Percentiles rank a stretch among this genome's conserved stretches.
These are phyloP conservation scores for Cryptoblepharus egeriae DNA, from an alignment of 2,797 vertebrate species.

Conservation along the genomic window DNA sequence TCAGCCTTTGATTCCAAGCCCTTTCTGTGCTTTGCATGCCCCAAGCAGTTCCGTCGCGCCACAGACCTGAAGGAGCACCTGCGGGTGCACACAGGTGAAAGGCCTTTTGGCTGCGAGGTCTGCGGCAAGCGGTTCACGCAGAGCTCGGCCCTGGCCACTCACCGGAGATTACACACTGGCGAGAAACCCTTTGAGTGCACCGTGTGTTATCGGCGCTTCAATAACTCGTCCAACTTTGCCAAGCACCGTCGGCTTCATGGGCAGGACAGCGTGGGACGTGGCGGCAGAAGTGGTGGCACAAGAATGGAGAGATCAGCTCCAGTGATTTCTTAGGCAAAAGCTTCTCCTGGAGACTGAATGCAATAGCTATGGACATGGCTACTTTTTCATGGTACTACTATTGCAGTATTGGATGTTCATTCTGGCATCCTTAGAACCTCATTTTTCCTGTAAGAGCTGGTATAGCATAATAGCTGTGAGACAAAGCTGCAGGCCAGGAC, in stretches of 20 bases:
- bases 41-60: constrained; percentile 57
- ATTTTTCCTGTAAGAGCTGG: not conserved
- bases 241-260: constrained; percentile 54
- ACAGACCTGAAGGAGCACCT: constrained; percentile 63
- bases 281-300: not conserved
- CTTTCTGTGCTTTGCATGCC: constrained; percentile 54
- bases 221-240: constrained; percentile 54
- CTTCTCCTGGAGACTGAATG: not conserved
- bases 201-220: constrained; percentile 12
- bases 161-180: constrained; percentile 57
- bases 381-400: not conserved
- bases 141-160: constrained; percentile 56
- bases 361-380: not conserved
- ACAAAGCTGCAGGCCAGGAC: too few relatives aligned
- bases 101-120: constrained; percentile 29
- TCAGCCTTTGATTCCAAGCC: constrained; percentile 28
- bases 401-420: not conserved
- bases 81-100: constrained; percentile 51
- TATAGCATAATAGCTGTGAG: too few relatives aligned
- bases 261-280: constrained; percentile 13
- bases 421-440: not conserved
- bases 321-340: not conserved
- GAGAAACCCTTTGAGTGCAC: constrained; percentile 60
- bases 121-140: constrained; percentile 57
- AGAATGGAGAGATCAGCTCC: constrained; percentile 2